Evolutionary conservation across 1,140 invertebrate species (phyloP).

Genomic region (Leptinotarsa undecemlineata): DNA sequence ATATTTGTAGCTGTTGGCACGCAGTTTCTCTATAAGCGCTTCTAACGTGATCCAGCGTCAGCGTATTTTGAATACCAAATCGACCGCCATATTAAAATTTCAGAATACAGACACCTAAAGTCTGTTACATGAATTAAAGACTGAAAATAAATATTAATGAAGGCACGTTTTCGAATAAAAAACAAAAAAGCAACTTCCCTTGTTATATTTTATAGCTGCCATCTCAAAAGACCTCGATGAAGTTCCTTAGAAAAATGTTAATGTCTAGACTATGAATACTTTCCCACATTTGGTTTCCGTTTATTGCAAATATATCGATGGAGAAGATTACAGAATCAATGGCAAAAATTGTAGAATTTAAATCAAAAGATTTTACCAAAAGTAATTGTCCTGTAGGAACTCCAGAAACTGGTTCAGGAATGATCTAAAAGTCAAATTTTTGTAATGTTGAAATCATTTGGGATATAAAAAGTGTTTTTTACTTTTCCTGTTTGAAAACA

Average conservation of each 20-base stretch:
- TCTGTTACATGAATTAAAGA: background rate
- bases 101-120: background rate
- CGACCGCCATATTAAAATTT: constrained; percentile 2
- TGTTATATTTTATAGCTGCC: constrained; percentile 6
- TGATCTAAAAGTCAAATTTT: no score
- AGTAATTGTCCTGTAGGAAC: no score
- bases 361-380: no score
- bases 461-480: no score
- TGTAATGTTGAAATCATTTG: no score
- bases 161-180: background rate
- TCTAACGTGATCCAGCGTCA: background rate
- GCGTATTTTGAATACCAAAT: constrained; percentile 8
- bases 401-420: no score
- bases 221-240: background rate
- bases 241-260: background rate
- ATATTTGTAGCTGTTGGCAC: no score
- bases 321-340: no score
- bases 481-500: no score
- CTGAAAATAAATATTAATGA: constrained; percentile 3
- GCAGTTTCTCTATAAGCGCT: background rate
- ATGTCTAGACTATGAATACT: background rate
- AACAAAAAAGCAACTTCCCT: background rate
- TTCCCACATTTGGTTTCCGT: background rate
- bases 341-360: no score
- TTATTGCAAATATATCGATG: no score